Evolutionary conservation across 2,888 invertebrate genomes (phyloP), one percentile per base, ranked within the genome.

Genomic region (Drosophila kokeensis): DNA sequence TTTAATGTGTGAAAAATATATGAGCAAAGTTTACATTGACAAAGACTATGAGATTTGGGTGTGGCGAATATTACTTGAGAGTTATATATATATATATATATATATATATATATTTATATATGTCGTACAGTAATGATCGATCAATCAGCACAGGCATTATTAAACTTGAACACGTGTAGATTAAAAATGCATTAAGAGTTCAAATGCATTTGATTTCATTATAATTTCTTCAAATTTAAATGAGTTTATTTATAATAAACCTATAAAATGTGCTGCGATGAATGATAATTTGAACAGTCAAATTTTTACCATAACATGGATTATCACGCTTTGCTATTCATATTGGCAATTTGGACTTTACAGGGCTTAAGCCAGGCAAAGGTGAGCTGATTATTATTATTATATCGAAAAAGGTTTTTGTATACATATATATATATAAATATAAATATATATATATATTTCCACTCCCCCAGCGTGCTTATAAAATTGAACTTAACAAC

Each of bases 121-220:
- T 2, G 10, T n/a, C 42, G 11, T 6, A n/a, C 5, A 24, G 21
- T 48, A 15, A 15, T 7, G 30, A 21, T n/a, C 11, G n/a, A 13
- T 32, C 13, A 52, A 8, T 13, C 13, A 30, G 30, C 15, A 32
- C 13, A 45, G 13, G 7, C 21, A 45, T 11, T 11, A 45, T 13
- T 21, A 21, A 3, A 15, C 45, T n/a, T n/a, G 13, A 32, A 32
- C 15, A 10, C 7, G 4, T 27, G 27, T 57, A 59, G n/a, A 82
- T 83, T 76, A 76, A 79, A 76, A 67, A 50, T 30, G 42, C 53
- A 82, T 79, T 79, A 70, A 11, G 49, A 29, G 30, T n/a, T 59
- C 27, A 53, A 48, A 32, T 48, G 11, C 38, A 27, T 38, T 32
- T 52, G 52, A 42, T 36, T 48, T 42, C 36, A 40, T 36, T 59